Base-by-base conservation (phyloP, 2,113 vertebrate species). In the Tupaia tana region DNA sequence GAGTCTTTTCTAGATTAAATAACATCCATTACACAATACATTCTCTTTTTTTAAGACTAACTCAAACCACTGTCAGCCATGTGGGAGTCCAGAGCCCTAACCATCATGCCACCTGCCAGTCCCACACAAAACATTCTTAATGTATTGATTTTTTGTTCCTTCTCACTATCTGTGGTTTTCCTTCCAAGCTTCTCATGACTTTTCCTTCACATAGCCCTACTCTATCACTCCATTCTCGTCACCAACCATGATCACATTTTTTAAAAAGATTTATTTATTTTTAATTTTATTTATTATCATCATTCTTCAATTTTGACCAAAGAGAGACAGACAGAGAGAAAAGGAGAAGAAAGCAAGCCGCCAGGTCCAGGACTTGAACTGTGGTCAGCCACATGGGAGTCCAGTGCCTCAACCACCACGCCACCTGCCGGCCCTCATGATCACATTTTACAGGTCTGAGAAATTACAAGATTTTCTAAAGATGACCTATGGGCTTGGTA, bases 391-490 rank as follows among this genome's bases (percentile, higher is more conserved):
- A 43, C 43, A 43, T 43, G 43, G 43, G 43, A 43, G 43, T 43
- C 43, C 43, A 43, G 43, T 6, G 43, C 43, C 43, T 43, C 43
- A 43, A 43, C 43, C 43, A 43, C 43, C 43, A 43, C 4, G 43
- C 43, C 43, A 43, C 43, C 43, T 43, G 43, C 43, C 43, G 6
- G 43, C 3, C 43, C 6, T 80, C 18, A 89, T 16, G 31, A 89
- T 22, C 9, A 91, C n/a, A 77, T 70, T 93, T n/a, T 91, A 6
- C 25, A 96, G 59, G 31, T 90, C 9, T 93, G 16, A 96, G 71
- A 71, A 86, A 89, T 29, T 54, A 66, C 6, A 93, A 7, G 22
- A 85, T 80, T 94, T 94, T 69, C 81, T 82, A 6, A 93, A 64
- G 7, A n/a, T 25, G 9, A 91, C 61, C 58, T 82, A 59, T 20